These are phyloP conservation scores for Theretra japonica DNA, from an alignment of 2,888 invertebrate species.

Conservation along the genomic window DNA sequence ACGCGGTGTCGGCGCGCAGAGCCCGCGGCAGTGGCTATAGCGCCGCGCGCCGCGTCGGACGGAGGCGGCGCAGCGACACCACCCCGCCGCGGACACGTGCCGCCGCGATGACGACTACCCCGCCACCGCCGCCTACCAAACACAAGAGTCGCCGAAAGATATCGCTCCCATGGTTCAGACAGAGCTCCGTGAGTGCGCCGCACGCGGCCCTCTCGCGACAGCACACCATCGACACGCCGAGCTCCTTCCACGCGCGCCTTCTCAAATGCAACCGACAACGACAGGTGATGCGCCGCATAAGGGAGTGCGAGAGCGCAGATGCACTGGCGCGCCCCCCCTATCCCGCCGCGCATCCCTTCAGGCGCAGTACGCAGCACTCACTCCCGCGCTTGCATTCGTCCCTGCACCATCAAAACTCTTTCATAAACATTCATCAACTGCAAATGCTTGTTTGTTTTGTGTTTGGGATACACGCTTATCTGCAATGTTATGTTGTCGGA, in stretches of 20 bases:
- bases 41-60: constrained; percentile 68
- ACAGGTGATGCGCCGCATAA: constrained; percentile 69
- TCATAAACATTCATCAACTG: not conserved
- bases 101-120: constrained; percentile 67
- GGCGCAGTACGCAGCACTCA: constrained; percentile 36
- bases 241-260: constrained; percentile 91
- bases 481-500: not conserved
- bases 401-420: not conserved
- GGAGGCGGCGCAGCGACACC: constrained; percentile 65
- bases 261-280: constrained; percentile 87
- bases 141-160: constrained; percentile 93
- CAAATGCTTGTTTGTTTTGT: not conserved
- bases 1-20: constrained; percentile 53
- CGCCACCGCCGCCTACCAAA: constrained; percentile 73
- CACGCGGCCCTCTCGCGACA: constrained; percentile 92
- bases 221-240: constrained; percentile 95
- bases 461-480: not conserved
- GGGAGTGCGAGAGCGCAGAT: constrained; percentile 36
- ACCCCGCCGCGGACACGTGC: constrained; percentile 59
- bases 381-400: constrained; percentile 54
- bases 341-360: constrained; percentile 34
- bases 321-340: constrained; percentile 39
- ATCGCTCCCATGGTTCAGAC: constrained; percentile 95
- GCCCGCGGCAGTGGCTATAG: constrained; percentile 64
- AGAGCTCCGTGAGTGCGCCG: constrained; percentile 89